A percentile compares a stretch with the other conserved stretches of the same genome.
phyloP scores from a whole-genome alignment of 2,888 invertebrate species.

The Watsonalla cultraria region DNA sequence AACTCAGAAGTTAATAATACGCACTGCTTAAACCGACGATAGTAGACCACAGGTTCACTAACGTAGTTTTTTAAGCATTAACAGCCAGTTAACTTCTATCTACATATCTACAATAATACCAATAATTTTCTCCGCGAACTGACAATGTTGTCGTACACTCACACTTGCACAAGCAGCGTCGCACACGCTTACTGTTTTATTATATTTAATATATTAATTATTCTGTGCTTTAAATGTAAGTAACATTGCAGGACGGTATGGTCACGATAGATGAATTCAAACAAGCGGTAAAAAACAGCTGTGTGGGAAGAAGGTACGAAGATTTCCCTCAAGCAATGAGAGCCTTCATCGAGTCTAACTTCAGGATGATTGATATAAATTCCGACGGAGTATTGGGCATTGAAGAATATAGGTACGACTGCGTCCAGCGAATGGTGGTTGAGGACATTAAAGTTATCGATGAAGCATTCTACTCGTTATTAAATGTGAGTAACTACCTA shows the following conservation, averaged over 20 bases:
- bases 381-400: conserved; percentile 88
- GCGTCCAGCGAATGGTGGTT: conserved; percentile 88
- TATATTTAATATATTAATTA: conserved; percentile 10
- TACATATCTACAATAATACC: not conserved
- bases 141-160: conserved; percentile 2
- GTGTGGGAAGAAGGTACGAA: conserved; percentile 86
- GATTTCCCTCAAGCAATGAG: conserved; percentile 93
- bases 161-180: conserved; percentile 32
- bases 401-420: conserved; percentile 90
- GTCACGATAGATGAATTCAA: conserved; percentile 91
- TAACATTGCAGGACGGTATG: conserved; percentile 83
- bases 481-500: conserved; percentile 81
- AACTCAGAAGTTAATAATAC: too few species aligned
- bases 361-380: conserved; percentile 88
- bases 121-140: not conserved
- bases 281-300: conserved; percentile 87
- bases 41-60: too few species aligned
- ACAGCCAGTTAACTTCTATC: not conserved
- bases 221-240: conserved; percentile 14
- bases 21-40: too few species aligned
- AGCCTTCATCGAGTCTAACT: conserved; percentile 91
- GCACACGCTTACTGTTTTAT: conserved; percentile 46
- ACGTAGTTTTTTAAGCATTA: too few species aligned
- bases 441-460: conserved; percentile 87
- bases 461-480: conserved; percentile 85